Evolutionary conservation across 2,113 vertebrate genomes (phyloP), one percentile per base, ranked within the genome.

Genomic region (Gopherus flavomarginatus): DNA sequence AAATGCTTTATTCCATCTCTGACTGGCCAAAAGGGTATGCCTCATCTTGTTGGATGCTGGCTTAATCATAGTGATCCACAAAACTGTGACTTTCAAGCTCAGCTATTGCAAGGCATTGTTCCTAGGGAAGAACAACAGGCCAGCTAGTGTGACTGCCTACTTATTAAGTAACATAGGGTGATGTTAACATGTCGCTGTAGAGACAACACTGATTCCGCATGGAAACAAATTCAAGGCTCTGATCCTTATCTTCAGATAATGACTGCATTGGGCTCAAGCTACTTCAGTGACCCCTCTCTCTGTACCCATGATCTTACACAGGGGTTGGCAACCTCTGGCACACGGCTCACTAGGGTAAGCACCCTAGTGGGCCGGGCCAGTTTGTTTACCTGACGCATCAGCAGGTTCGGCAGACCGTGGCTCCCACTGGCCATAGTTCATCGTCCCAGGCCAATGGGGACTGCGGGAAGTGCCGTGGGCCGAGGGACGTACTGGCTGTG

Each of bases 251-350:
- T 92, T 95, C 79, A 88, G 65, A 69, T 86, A 91, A 96, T 96
- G 92, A 94, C 96, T 91, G 90, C 91, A 52, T 47, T 59, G 94
- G 86, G 93, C 95, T 92, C 84, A 87, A 84, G 91, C 89, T 87
- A 77, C n/a, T 11, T 92, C 88, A 93, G 79, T 87, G 88, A 96
- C 94, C 89, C 91, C 24, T 24, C 6, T 75, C 47, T 94, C 86
- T 69, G 83, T 78, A 87, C 2, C 12, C 27, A 87, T 75, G 86
- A 90, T 59, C 59, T 52, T 11, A 3, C 1, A 21, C 78, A 93
- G 47, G 47, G 47, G 10, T 49, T 49, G 47, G 47, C 47, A 49
- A 49, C 47, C 47, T 49, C 47, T 11, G 47, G 47, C 47, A 49
- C 10, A 3, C 10, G 10, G 47, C 47, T 49, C 47, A 11, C 3